Percentiles rank a stretch among this genome's conserved stretches.
These are phyloP conservation scores for Ichneumon xanthorius DNA, from an alignment of 2,888 invertebrate species.

Conservation along the genomic window DNA sequence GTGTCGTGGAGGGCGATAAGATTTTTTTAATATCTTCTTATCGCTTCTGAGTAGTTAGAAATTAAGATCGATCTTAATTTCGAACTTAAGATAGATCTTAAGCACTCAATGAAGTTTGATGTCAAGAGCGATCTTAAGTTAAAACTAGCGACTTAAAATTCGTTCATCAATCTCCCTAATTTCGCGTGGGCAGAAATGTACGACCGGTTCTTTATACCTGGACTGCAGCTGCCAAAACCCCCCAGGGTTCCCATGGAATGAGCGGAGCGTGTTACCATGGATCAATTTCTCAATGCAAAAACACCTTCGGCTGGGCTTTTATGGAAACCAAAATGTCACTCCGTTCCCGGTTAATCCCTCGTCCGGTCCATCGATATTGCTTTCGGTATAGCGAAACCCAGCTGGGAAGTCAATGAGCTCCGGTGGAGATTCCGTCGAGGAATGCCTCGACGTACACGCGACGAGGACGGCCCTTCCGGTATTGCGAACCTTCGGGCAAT, in stretches of 20 bases:
- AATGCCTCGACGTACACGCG: background rate
- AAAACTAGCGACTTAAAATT: too few species aligned
- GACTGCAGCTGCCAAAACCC: background rate
- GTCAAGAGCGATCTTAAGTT: too few species aligned
- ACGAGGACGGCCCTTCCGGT: constrained; percentile 52
- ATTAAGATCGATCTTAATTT: too few species aligned
- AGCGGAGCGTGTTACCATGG: background rate
- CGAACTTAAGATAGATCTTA: too few species aligned
- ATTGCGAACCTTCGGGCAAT: constrained; percentile 67
- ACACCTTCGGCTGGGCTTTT: background rate
- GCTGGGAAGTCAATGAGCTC: background rate
- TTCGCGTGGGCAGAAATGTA: background rate
- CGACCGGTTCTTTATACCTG: background rate
- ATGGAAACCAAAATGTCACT: background rate
- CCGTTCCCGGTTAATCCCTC: background rate
- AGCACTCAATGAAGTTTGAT: too few species aligned
- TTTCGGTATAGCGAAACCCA: background rate
- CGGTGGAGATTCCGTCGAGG: background rate
- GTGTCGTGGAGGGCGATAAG: too few species aligned
- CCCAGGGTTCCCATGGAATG: background rate
- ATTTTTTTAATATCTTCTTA: too few species aligned
- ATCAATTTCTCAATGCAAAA: background rate
- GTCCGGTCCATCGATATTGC: background rate
- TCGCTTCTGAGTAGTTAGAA: too few species aligned
- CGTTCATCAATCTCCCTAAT: background rate